Evolutionary conservation across 2,797 vertebrate genomes (phyloP), one percentile per base, ranked within the genome.

Genomic region (Discoglossus pictus): DNA sequence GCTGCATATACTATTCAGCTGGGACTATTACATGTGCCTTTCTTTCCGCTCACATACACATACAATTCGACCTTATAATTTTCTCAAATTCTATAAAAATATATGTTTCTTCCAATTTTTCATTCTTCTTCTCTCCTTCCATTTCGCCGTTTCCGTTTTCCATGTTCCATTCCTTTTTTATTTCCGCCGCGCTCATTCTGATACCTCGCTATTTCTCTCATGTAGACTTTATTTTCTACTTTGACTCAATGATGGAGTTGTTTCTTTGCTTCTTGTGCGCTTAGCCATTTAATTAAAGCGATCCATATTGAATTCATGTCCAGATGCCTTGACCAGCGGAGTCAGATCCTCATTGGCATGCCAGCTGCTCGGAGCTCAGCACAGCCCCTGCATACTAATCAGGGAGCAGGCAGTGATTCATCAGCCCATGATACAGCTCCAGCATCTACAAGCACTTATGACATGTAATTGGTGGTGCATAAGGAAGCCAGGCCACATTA

Each of bases 401-500:
- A 87, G 83, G 76, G 75, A 74, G 77, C 81, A 82, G 82, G 86
- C 86, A 86, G 90, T 79, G 87, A 89, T 89, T 89, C 89, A 88
- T 90, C 87, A 88, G 87, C 84, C 86, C 51, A 61, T 62, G 79
- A 82, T 86, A 83, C 82, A 51, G 86, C 85, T 86, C 67, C 86
- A 88, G 87, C 88, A 87, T 87, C 88, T 89, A 89, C 87, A 89
- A 86, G 86, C 89, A 90, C 87, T 89, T 90, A 91, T 86, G 90
- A 89, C 86, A 88, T 89, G 88, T 89, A 90, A 89, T 89, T 89
- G 88, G 88, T 88, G 86, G 90, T 87, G 86, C 88, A 85, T 88
- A 88, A 88, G 88, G 86, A 88, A 91, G 87, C 87, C 83, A 84
- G 89, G 87, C 89, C 87, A 87, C 89, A 89, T 89, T 88, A 89